phyloP scores from a whole-genome alignment of 2,113 vertebrate genomes.

The Prinia subflava region DNA sequence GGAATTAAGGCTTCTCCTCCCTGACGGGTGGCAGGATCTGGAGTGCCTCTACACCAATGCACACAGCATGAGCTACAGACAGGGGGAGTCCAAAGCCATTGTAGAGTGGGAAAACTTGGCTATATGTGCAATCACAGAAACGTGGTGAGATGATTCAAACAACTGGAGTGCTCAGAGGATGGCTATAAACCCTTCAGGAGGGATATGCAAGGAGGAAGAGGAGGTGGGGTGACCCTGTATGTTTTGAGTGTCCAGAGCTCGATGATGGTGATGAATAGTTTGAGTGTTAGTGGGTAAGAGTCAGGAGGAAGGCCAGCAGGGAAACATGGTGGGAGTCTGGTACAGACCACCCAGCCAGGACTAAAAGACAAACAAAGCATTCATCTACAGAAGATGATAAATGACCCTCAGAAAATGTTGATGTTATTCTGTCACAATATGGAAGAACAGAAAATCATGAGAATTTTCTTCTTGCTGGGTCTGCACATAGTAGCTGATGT shows the following conservation, averaged over 20 bases:
- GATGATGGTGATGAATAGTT: neutral
- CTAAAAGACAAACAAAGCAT: neutral
- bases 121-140: neutral
- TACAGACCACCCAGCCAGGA: neutral
- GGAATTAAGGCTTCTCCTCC: neutral
- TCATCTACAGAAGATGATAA: neutral
- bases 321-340: accelerated
- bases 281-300: neutral
- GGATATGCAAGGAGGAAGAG: neutral
- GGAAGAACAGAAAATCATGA: neutral
- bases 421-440: neutral
- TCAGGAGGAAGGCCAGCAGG: neutral
- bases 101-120: neutral
- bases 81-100: neutral
- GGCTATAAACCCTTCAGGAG: neutral
- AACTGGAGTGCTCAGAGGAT: neutral
- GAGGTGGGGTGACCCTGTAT: accelerated
- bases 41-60: neutral
- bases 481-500: neutral
- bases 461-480: neutral
- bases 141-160: neutral
- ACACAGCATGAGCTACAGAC: accelerated
- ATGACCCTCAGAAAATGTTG: neutral
- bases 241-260: neutral
- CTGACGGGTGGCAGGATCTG: neutral